A percentile compares a stretch with the other conserved stretches of the same genome.
Evolutionary conservation across 2,797 vertebrate genomes (phyloP).

Genomic region (Silurus aristotelis): DNA sequence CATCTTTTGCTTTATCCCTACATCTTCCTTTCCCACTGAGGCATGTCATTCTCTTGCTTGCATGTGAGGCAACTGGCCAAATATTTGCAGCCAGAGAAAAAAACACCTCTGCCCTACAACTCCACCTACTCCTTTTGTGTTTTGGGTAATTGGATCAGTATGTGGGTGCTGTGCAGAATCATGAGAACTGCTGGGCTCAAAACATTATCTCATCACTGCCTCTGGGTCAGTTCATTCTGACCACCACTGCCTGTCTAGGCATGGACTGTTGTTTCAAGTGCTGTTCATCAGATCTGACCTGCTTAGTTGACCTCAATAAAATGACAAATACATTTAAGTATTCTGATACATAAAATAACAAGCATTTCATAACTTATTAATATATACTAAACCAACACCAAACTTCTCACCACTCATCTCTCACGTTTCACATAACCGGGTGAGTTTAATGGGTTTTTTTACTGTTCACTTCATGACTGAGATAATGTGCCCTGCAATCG

Average conservation of each 20-base stretch:
- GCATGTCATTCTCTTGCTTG: conserved; percentile 72
- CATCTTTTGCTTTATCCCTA: conserved; percentile 54
- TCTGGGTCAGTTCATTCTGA: conserved; percentile 28
- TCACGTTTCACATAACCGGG: background rate
- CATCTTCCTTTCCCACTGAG: conserved; percentile 41
- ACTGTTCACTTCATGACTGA: conserved; percentile 50
- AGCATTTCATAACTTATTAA: background rate
- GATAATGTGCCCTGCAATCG: background rate
- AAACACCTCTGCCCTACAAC: conserved; percentile 28
- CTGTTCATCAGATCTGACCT: conserved; percentile 10
- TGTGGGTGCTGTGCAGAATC: conserved; percentile 60
- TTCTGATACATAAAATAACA: conserved; percentile 18
- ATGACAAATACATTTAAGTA: conserved; percentile 20
- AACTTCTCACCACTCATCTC: conserved; percentile 33
- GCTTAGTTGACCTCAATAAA: conserved; percentile 10
- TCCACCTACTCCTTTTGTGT: conserved; percentile 27
- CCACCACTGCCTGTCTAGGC: background rate
- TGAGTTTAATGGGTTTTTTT: conserved; percentile 41
- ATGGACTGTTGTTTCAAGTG: conserved; percentile 8
- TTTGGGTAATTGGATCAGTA: conserved; percentile 64
- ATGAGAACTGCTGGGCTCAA: conserved; percentile 49
- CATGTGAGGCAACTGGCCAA: conserved; percentile 65
- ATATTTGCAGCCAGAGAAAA: conserved; percentile 58
- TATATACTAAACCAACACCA: background rate
- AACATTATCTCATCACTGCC: conserved; percentile 34